Percentiles rank a stretch among this genome's conserved stretches.
Evolutionary conservation across 2,113 vertebrate species (phyloP).

Genomic region (Sinocyclocheilus rhinocerous): DNA sequence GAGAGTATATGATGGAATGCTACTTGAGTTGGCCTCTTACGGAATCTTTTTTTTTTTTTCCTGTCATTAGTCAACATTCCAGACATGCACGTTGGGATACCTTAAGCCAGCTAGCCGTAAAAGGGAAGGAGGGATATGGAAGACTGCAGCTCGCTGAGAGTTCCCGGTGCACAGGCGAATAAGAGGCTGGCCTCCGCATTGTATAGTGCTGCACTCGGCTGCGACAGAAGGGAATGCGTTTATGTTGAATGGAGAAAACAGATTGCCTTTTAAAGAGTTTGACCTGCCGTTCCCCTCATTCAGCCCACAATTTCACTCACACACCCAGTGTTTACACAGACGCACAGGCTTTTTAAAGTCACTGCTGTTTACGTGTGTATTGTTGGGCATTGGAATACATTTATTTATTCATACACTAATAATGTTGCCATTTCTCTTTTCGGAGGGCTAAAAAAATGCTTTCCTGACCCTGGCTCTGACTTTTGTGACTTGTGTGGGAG

Average conservation of each 20-base stretch:
- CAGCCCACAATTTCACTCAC: constrained; percentile 36
- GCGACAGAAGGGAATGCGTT: constrained; percentile 56
- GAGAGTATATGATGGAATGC: constrained; percentile 43
- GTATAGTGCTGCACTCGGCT: constrained; percentile 49
- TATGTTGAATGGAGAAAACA: constrained; percentile 68
- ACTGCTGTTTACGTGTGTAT: constrained; percentile 25
- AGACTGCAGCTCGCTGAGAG: constrained; percentile 40
- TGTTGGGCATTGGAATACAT: constrained; percentile 12
- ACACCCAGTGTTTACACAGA: constrained; percentile 44
- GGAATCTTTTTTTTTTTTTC: constrained; percentile 40
- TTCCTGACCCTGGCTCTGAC: neutral
- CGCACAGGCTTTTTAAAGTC: constrained; percentile 36
- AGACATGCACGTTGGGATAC: constrained; percentile 54
- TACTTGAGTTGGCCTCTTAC: constrained; percentile 49
- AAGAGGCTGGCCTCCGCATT: constrained; percentile 57
- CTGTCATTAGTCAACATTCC: constrained; percentile 57
- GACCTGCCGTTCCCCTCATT: constrained; percentile 56
- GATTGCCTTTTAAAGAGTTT: constrained; percentile 63
- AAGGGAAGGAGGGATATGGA: constrained; percentile 51
- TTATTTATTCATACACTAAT: constrained; percentile 47
- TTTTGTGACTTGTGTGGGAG: constrained; percentile 1
- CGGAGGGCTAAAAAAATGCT: neutral
- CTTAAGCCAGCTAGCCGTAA: constrained; percentile 54
- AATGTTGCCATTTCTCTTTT: constrained; percentile 40
- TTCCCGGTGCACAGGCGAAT: constrained; percentile 26